Conservation (phyloP, 2,113 vertebrate species). For the Cariama cristata region DNA sequence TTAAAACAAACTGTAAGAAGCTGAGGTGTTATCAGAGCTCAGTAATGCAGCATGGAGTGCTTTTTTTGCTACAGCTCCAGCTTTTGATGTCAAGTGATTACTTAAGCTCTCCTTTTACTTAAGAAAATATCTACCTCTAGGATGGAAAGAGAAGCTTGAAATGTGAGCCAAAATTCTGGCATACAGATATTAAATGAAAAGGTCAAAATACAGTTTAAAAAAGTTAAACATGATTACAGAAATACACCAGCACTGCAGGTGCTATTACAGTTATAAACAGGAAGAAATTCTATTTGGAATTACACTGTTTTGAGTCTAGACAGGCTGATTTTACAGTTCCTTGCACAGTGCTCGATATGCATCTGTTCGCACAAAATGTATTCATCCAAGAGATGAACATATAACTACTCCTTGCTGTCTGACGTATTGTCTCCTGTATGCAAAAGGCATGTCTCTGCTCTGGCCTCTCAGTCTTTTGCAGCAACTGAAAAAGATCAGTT, state of each 20-base stretch:
- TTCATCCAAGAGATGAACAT: background rate
- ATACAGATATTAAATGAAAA: background rate
- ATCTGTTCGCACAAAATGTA: background rate
- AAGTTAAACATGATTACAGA: background rate
- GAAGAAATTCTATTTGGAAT: background rate
- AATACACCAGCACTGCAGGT: background rate
- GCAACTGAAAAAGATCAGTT: background rate
- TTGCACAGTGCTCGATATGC: background rate
- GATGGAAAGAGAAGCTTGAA: background rate
- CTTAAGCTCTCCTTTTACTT: background rate
- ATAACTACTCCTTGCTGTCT: background rate
- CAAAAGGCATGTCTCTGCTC: rapidly evolving
- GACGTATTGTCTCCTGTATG: background rate
- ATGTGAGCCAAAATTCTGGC: background rate
- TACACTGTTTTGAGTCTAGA: background rate
- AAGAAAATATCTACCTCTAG: background rate
- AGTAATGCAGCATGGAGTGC: background rate
- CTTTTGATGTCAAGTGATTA: background rate
- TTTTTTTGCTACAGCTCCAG: background rate
- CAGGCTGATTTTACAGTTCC: background rate
- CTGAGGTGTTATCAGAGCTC: background rate
- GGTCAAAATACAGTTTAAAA: background rate
- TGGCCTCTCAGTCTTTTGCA: background rate
- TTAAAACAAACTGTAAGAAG: background rate
- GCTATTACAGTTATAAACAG: background rate